A percentile compares a stretch with the other conserved stretches of the same genome.
These are phyloP conservation scores for Pseudanteris insignis DNA, from an alignment of 2,888 invertebrate species.

Conservation along the genomic window DNA sequence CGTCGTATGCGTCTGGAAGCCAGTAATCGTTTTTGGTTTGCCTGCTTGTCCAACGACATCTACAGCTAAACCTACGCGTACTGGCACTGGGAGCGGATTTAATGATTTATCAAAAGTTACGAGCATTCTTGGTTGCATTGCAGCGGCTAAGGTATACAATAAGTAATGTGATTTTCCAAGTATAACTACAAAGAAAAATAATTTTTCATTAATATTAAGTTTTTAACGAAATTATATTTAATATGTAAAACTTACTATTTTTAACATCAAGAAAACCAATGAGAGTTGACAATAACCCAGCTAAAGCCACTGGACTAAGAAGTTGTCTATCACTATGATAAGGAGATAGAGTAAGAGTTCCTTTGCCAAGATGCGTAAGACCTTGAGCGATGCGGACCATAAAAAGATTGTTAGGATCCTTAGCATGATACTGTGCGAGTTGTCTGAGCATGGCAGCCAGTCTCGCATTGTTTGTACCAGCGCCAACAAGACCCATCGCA, in stretches of 20 bases:
- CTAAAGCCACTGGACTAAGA: slow-evolving; percentile 94
- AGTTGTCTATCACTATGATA: slow-evolving; percentile 80
- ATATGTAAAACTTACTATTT: slow-evolving; percentile 76
- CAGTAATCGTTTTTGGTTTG: slow-evolving; percentile 99
- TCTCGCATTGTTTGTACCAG: slow-evolving; percentile 87
- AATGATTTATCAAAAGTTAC: slow-evolving; percentile 97
- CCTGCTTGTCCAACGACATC: slow-evolving; percentile 99
- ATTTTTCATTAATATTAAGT: slow-evolving; percentile 3
- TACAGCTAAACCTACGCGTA: slow-evolving; percentile 93
- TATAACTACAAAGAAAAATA: slow-evolving; percentile 73
- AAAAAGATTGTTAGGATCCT: slow-evolving; percentile 96
- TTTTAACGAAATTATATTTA: too few relatives aligned
- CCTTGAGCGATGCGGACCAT: slow-evolving; percentile 98
- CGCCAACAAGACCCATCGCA: slow-evolving; percentile 96
- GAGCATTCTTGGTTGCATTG: slow-evolving; percentile 99
- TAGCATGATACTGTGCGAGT: slow-evolving; percentile 96
- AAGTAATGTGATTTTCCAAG: slow-evolving; percentile 96
- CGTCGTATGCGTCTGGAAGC: slow-evolving; percentile 99
- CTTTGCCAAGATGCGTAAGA: slow-evolving; percentile 97
- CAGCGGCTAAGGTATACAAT: slow-evolving; percentile 92
- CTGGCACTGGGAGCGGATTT: slow-evolving; percentile 91
- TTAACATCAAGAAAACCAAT: slow-evolving; percentile 97
- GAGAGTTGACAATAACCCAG: slow-evolving; percentile 92
- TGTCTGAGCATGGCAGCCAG: slow-evolving; percentile 98
- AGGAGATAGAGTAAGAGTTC: slow-evolving; percentile 84